phyloP scores from a whole-genome alignment of 2,888 invertebrate species.

The Periphyllus acericola region DNA sequence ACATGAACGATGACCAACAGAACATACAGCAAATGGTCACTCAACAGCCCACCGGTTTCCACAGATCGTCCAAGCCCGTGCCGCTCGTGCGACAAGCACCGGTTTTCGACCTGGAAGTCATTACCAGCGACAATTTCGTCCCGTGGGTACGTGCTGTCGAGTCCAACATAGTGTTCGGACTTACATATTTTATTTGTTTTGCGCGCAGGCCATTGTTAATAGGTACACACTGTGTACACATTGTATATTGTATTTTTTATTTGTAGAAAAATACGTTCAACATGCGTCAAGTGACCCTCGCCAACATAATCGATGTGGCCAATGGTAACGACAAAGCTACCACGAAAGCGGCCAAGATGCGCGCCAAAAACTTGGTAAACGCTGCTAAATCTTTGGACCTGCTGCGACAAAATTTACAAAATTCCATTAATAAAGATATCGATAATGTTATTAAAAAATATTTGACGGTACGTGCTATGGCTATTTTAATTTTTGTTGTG shows the following conservation, averaged over 20 bases:
- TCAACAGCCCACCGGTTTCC: slow-evolving; percentile 37
- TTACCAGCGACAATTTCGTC: slow-evolving; percentile 48
- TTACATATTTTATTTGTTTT: slow-evolving; percentile 58
- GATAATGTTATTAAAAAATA: slow-evolving; percentile 81
- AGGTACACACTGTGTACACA: too few species aligned
- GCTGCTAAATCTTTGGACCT: slow-evolving; percentile 80
- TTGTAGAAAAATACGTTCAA: slow-evolving; percentile 72
- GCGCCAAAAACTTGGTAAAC: slow-evolving; percentile 71
- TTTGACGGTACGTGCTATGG: slow-evolving; percentile 72
- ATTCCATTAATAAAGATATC: slow-evolving; percentile 81
- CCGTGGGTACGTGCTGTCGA: slow-evolving; percentile 35
- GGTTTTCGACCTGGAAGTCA: slow-evolving; percentile 55
- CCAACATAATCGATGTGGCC: slow-evolving; percentile 70
- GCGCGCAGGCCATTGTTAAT: too few species aligned
- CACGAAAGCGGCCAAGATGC: slow-evolving; percentile 67
- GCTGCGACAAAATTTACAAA: slow-evolving; percentile 79
- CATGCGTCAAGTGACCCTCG: slow-evolving; percentile 78
- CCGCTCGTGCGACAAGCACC: slow-evolving; percentile 57
- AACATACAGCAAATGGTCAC: slow-evolving; percentile 46
- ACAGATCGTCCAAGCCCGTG: slow-evolving; percentile 42
- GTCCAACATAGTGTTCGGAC: not conserved
- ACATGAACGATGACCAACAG: slow-evolving; percentile 47
- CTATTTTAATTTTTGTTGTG: not conserved
- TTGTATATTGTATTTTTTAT: too few species aligned
- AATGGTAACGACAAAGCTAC: slow-evolving; percentile 68